Conservation (phyloP, 2,113 vertebrate genomes). For the Hydropotes inermis region DNA sequence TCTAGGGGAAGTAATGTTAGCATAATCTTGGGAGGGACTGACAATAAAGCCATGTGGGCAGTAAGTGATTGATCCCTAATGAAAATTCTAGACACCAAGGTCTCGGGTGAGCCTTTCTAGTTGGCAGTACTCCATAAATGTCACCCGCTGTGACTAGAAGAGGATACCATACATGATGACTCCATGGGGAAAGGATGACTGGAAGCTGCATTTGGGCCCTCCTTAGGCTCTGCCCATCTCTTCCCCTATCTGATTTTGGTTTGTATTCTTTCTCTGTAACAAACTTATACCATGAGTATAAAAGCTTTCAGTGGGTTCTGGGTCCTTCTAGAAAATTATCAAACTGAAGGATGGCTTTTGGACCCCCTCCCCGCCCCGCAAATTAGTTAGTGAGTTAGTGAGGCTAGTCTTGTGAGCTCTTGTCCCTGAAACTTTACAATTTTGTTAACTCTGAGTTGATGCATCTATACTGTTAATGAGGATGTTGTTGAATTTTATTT, state of each 20-base stretch:
- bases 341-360: neutral
- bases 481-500: neutral
- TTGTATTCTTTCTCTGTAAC: neutral
- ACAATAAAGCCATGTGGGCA: neutral
- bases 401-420: neutral
- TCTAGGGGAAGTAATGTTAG: neutral
- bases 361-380: neutral
- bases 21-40: neutral
- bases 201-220: neutral
- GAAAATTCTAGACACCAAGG: neutral
- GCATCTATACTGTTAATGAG: neutral
- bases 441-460: neutral
- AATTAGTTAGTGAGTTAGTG: neutral
- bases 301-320: neutral
- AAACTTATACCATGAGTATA: neutral
- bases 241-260: neutral
- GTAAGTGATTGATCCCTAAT: neutral
- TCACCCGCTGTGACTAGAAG: neutral
- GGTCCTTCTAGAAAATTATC: neutral
- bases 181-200: neutral
- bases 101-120: neutral
- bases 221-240: neutral
- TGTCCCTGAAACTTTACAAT: neutral
- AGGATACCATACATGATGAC: neutral
- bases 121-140: neutral